Conservation (phyloP, 2,113 vertebrate genomes). For the Anguilla rostrata region DNA sequence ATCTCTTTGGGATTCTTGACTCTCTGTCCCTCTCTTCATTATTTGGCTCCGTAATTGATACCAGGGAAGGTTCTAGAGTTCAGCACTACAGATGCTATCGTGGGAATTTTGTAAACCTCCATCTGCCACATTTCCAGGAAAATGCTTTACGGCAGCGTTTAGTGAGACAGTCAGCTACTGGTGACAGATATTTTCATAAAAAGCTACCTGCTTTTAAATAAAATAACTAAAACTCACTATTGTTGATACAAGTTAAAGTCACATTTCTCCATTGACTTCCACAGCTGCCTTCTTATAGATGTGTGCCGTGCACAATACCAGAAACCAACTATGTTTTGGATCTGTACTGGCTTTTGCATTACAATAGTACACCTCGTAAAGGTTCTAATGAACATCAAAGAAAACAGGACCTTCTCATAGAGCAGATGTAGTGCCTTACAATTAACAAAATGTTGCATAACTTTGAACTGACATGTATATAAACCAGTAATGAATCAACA, state of each 20-base stretch:
- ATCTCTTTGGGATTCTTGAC: constrained; percentile 56
- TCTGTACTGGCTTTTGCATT: no score
- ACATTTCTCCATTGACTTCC: no score
- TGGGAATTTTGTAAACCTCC: not conserved
- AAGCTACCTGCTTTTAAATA: not conserved
- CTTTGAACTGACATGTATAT: no score
- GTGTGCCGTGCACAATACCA: no score
- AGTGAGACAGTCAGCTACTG: not conserved
- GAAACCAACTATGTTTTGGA: no score
- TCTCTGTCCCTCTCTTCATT: constrained; percentile 56
- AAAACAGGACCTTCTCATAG: no score
- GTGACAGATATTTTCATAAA: not conserved
- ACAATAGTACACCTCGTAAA: no score
- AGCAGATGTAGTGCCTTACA: no score
- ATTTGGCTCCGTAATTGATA: constrained; percentile 65
- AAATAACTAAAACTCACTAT: not conserved
- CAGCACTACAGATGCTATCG: not conserved
- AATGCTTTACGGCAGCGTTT: not conserved
- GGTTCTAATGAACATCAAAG: no score
- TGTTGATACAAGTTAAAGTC: not conserved
- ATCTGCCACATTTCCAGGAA: not conserved
- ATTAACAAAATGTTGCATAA: no score
- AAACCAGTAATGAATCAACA: no score
- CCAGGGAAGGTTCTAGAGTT: constrained; percentile 30
- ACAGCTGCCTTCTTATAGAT: no score